Evolutionary conservation across 2,888 invertebrate genomes (phyloP).

Genomic region (Argyresthia goedartella): DNA sequence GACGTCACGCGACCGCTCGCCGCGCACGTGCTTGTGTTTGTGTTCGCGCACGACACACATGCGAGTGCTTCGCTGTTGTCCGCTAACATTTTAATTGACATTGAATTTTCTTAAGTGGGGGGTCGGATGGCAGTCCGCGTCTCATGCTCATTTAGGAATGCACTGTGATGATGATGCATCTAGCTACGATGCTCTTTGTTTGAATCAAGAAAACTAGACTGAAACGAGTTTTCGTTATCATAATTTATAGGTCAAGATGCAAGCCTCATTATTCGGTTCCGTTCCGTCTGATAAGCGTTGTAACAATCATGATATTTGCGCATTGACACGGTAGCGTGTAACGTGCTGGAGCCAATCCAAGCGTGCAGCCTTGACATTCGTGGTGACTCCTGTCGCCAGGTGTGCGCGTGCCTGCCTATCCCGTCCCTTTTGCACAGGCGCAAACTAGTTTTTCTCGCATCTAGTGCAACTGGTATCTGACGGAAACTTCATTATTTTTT

Average conservation of each 20-base stretch:
- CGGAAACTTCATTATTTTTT: no score
- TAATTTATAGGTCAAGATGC: no score
- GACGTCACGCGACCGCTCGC: conserved; percentile 47
- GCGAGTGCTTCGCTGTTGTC: conserved; percentile 26
- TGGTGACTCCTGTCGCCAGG: conserved; percentile 41
- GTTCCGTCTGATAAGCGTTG: no score
- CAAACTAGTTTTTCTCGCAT: conserved; percentile 35
- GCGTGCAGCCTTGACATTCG: conserved; percentile 63
- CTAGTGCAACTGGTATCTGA: conserved; percentile 17
- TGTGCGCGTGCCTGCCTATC: conserved; percentile 34
- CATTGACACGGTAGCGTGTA: conserved; percentile 3
- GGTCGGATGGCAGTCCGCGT: conserved; percentile 11
- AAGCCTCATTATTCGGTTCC: no score
- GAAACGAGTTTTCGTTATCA: no score
- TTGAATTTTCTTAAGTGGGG: conserved; percentile 29
- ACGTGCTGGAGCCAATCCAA: conserved; percentile 56
- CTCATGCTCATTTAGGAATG: background rate
- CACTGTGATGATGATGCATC: background rate
- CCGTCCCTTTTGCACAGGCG: conserved; percentile 14
- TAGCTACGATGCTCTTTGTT: background rate
- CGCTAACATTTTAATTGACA: conserved; percentile 37
- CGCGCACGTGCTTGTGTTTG: conserved; percentile 67
- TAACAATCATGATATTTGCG: background rate
- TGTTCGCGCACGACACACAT: conserved; percentile 53
- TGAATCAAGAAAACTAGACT: no score